Evolutionary conservation across 2,113 vertebrate genomes (phyloP), one percentile per base, ranked within the genome.

Genomic region (Protomyctophum bolini): DNA sequence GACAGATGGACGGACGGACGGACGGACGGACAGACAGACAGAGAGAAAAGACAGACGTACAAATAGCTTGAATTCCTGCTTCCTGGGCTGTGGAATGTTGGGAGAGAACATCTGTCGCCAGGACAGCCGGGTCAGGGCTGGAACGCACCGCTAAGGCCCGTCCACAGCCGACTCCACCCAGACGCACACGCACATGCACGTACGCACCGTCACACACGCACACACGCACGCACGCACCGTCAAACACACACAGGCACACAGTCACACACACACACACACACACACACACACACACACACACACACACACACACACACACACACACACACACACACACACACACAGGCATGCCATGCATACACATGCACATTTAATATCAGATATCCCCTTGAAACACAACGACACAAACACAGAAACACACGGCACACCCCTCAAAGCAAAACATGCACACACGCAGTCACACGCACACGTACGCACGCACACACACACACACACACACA

Each of bases 61-160:
- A 86, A 86, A 92, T 91, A 83, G 73, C 79, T 89, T 79, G 74
- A 89, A 91, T 91, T 87, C 87, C 85, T 91, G 71, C 84, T 89
- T 89, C 83, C 87, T 89, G 88, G 63, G 41, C 70, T 52, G 75
- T 80, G 86, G 89, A 92, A 92, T 86, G 83, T 78, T 79, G 85
- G 82, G 70, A 70, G 80, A 75, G 84, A 91, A 89, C 90, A 91
- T 91, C 89, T 93, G 91, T 86, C 87, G 54, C 83, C 80, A 87
- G 91, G 91, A 89, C 86, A 87, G 85, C 84, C 63, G 52, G 91
- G 87, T 90, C 86, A 81, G 46, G 58, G 64, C 51, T 78, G 64
- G 69, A 81, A 86, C 60, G 67, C 58, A 64, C 21, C 62, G 73
- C 75, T 28, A 72, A 72, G 81, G 73, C 57, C 81, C 77, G 58